Conservation (phyloP, 2,888 invertebrate species). For the Melanargia galathea region DNA sequence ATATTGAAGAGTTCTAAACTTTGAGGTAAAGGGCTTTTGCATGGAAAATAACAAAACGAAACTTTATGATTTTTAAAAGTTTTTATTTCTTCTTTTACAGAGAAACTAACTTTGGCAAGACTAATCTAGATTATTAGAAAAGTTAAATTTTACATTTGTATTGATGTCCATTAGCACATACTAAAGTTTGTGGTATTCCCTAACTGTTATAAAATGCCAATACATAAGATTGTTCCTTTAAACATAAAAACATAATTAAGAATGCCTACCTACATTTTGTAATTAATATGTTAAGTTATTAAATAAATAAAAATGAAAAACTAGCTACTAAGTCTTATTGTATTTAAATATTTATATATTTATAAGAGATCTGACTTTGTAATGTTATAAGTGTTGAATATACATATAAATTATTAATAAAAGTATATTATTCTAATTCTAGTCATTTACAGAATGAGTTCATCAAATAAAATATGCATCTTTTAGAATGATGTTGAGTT, state of each 20-base stretch:
- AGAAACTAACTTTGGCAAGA: constrained; percentile 52
- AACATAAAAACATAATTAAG: not conserved
- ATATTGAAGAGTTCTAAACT: constrained; percentile 32
- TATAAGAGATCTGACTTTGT: constrained; percentile 14
- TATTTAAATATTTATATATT: not conserved
- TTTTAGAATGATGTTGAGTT: too few relatives aligned
- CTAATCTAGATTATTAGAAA: constrained; percentile 31
- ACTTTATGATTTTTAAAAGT: not conserved
- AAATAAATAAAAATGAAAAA: not conserved
- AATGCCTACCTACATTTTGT: not conserved
- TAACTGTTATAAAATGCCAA: not conserved
- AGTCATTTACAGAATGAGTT: constrained; percentile 1
- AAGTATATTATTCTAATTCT: not conserved
- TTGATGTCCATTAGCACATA: not conserved
- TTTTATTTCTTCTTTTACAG: constrained; percentile 31
- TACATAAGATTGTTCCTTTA: not conserved
- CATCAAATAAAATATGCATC: too few relatives aligned
- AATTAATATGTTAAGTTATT: not conserved
- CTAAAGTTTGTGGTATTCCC: not conserved
- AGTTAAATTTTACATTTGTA: not conserved
- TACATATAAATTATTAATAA: not conserved
- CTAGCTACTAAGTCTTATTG: not conserved
- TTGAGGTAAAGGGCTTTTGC: constrained; percentile 3
- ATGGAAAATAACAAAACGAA: not conserved
- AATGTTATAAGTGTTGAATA: not conserved